Conservation (phyloP, 2,797 vertebrate species). For the Helostoma temminkii region DNA sequence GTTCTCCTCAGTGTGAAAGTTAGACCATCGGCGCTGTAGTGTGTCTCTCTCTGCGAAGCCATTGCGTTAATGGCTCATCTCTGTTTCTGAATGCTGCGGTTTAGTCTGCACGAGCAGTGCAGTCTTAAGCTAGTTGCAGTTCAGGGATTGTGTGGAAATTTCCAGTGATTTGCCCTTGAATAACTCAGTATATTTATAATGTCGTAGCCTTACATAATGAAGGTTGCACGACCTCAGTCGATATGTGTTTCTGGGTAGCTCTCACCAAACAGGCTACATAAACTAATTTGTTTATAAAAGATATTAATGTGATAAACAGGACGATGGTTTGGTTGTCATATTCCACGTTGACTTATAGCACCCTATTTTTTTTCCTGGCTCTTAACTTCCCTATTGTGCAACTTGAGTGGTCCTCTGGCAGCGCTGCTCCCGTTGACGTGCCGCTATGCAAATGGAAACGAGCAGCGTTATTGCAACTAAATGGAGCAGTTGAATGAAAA, state of each 20-base stretch:
- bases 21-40: slow-evolving; percentile 69
- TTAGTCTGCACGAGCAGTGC: slow-evolving; percentile 39
- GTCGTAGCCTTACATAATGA: slow-evolving; percentile 72
- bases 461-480: slow-evolving; percentile 24
- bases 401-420: slow-evolving; percentile 63
- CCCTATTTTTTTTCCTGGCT: slow-evolving; percentile 25
- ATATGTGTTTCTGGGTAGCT: slow-evolving; percentile 29
- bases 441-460: slow-evolving; percentile 36
- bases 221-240: slow-evolving; percentile 62
- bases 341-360: slow-evolving; percentile 31
- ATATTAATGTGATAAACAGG: neutral
- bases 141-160: slow-evolving; percentile 43
- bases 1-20: slow-evolving; percentile 80
- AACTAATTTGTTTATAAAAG: slow-evolving; percentile 29
- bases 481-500: slow-evolving; percentile 2
- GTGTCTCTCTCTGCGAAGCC: slow-evolving; percentile 67
- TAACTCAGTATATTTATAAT: slow-evolving; percentile 46
- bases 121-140: slow-evolving; percentile 39
- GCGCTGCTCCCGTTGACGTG: slow-evolving; percentile 59
- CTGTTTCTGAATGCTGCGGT: slow-evolving; percentile 65
- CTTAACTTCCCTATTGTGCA: slow-evolving; percentile 79
- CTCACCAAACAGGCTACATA: slow-evolving; percentile 22
- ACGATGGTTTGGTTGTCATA: slow-evolving; percentile 13
- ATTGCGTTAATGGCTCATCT: slow-evolving; percentile 74
- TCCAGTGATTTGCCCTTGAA: slow-evolving; percentile 41